Evolutionary conservation across 2,797 vertebrate genomes (phyloP).

Genomic region (Notolepis coatsorum): DNA sequence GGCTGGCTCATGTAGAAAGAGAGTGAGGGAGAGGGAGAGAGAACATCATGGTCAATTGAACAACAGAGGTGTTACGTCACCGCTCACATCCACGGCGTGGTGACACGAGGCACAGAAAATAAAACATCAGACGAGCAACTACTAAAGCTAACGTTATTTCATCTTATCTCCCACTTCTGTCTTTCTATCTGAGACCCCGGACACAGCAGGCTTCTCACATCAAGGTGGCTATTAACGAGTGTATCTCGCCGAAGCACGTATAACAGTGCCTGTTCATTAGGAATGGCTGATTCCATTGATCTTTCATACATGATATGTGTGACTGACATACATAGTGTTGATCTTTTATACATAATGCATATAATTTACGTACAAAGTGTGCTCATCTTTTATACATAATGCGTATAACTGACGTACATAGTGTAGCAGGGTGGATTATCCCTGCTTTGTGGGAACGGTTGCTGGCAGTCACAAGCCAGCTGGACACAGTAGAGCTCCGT

Average conservation of each 20-base stretch:
- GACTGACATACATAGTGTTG: constrained; percentile 52
- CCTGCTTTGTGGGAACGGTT: no score
- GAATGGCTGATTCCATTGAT: constrained; percentile 52
- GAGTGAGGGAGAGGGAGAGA: constrained; percentile 1
- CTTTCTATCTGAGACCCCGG: constrained; percentile 20
- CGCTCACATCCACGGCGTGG: constrained; percentile 24
- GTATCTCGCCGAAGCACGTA: constrained; percentile 39
- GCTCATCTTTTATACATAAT: no score
- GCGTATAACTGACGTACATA: no score
- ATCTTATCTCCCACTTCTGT: constrained; percentile 17
- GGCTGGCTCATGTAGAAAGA: constrained; percentile 18
- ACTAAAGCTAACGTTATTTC: constrained; percentile 17
- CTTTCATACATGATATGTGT: constrained; percentile 36
- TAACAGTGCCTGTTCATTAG: constrained; percentile 44
- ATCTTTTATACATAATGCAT: constrained; percentile 42
- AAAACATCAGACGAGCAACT: constrained; percentile 11
- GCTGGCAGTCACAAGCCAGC: no score
- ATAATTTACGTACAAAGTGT: constrained; percentile 50
- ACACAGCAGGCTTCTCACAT: constrained; percentile 9
- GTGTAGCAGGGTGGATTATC: no score
- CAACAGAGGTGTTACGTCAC: constrained; percentile 28
- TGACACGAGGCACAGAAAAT: constrained; percentile 17
- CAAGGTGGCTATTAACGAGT: constrained; percentile 31
- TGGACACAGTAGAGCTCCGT: no score
- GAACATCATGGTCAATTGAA: constrained; percentile 35